Percentiles rank a stretch among this genome's conserved stretches.
phyloP scores from a whole-genome alignment of 2,888 invertebrate genomes.

The Onchidella celtica region DNA sequence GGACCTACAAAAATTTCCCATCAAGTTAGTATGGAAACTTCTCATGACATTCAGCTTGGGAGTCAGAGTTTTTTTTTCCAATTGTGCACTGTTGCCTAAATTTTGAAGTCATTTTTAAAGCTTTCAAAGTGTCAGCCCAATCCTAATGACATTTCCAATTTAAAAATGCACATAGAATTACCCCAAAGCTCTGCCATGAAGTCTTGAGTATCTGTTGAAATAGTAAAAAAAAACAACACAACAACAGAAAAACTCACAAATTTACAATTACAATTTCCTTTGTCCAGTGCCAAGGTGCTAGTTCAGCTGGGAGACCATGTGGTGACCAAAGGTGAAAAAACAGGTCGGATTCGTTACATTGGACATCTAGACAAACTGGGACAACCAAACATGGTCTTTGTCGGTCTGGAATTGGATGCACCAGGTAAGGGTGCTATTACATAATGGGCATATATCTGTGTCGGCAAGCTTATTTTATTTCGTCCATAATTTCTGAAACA shows the following conservation, averaged over 20 bases:
- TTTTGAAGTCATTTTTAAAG: no score
- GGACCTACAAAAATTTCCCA: conserved; percentile 58
- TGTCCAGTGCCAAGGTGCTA: conserved; percentile 66
- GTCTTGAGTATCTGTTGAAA: not conserved
- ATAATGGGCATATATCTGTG: not conserved
- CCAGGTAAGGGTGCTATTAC: conserved; percentile 65
- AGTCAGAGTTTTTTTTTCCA: no score
- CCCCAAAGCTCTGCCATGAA: no score
- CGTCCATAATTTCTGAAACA: not conserved
- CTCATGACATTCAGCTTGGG: no score
- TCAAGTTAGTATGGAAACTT: conserved; percentile 58
- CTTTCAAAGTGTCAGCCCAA: no score
- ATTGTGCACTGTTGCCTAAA: not conserved
- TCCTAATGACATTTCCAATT: no score
- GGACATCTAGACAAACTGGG: conserved; percentile 75
- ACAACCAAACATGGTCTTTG: conserved; percentile 69
- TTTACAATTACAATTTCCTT: not conserved
- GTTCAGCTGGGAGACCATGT: conserved; percentile 74
- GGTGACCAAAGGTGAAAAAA: conserved; percentile 68
- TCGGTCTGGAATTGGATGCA: conserved; percentile 74
- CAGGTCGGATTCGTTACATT: conserved; percentile 75
- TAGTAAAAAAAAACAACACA: not conserved
- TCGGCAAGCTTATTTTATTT: not conserved
- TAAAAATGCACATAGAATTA: no score
- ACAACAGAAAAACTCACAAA: not conserved